Evolutionary conservation across 2,888 invertebrate species (phyloP).

Genomic region (Trachelus iudaicus): DNA sequence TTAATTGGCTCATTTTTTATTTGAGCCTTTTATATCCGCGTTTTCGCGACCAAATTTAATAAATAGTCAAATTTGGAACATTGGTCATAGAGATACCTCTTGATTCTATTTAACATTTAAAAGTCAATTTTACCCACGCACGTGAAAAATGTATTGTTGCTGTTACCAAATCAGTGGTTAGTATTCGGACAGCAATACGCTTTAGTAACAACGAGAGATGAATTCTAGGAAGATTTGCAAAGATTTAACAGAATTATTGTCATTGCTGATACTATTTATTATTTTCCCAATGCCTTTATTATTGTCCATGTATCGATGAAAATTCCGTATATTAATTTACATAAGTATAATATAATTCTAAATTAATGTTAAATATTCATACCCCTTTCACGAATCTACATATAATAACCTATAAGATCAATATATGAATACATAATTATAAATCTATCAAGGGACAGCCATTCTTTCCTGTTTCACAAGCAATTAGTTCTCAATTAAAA

Average conservation of each 20-base stretch:
- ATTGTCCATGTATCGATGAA: neutral
- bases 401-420: constrained; percentile 10
- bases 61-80: too few species aligned
- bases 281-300: too few species aligned
- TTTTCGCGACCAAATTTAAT: too few species aligned
- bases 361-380: neutral
- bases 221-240: neutral
- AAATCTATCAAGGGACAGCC: constrained; percentile 19
- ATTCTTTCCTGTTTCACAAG: constrained; percentile 19
- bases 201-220: neutral
- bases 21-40: too few species aligned
- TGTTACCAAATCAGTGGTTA: neutral
- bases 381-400: constrained; percentile 2
- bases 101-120: too few species aligned
- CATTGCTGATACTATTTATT: neutral
- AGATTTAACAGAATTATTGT: neutral
- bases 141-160: too few species aligned
- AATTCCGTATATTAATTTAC: neutral
- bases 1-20: neutral
- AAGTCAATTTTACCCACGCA: too few species aligned
- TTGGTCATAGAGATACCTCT: too few species aligned
- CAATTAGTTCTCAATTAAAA: constrained; percentile 25
- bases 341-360: neutral
- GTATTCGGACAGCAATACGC: neutral
- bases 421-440: constrained; percentile 20